Conservation (phyloP, 2,113 vertebrate genomes). For the Benitochromis conjunctus region DNA sequence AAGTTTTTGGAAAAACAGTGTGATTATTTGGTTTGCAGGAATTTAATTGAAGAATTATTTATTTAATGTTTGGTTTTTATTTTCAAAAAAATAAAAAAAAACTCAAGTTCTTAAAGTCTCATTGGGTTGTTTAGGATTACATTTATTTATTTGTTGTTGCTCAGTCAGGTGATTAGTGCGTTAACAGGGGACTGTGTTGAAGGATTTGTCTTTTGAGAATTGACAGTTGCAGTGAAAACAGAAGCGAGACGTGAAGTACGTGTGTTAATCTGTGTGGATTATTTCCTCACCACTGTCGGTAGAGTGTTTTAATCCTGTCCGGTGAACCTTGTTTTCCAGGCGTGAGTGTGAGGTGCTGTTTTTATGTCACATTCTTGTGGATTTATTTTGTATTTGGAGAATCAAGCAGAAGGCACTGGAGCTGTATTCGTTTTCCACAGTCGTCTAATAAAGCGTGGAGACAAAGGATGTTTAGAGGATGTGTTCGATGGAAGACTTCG, state of each 20-base stretch:
- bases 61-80: conserved; percentile 4
- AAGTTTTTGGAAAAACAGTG: neutral
- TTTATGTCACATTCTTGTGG: neutral
- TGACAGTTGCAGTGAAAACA: conserved; percentile 61
- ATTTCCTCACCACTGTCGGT: neutral
- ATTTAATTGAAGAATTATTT: neutral
- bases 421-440: conserved; percentile 8
- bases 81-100: neutral
- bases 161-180: conserved; percentile 1
- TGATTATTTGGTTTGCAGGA: neutral
- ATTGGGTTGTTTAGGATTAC: neutral
- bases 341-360: conserved; percentile 26
- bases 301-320: neutral
- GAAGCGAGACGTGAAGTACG: conserved; percentile 10
- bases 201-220: conserved; percentile 29
- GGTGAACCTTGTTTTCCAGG: neutral
- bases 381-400: neutral
- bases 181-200: neutral
- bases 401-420: neutral
- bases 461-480: conserved; percentile 49
- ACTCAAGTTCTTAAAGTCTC: fast-evolving
- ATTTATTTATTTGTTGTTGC: conserved; percentile 43
- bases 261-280: neutral
- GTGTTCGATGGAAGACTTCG: conserved; percentile 49
- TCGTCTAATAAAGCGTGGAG: conserved; percentile 27